Conservation (phyloP, 2,888 invertebrate species). For the Dasysyrphus tricinctus region DNA sequence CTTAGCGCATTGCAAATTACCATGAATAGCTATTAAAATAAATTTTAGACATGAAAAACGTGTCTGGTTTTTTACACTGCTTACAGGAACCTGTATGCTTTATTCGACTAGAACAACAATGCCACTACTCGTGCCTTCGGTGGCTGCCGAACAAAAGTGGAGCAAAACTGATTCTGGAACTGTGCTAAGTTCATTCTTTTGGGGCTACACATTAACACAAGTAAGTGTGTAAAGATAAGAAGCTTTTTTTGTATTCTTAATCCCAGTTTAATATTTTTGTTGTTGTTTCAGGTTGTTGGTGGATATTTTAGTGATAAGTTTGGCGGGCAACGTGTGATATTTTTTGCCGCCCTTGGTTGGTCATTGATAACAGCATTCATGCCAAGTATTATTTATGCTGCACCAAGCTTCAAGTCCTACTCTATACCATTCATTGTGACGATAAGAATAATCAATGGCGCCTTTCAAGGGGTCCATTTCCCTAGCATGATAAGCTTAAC, state of each 20-base stretch:
- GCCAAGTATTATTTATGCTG: slow-evolving; percentile 84
- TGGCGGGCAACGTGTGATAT: slow-evolving; percentile 87
- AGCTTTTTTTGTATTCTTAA: no score
- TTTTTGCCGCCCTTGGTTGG: slow-evolving; percentile 86
- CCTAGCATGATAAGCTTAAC: slow-evolving; percentile 89
- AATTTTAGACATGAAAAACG: slow-evolving; percentile 84
- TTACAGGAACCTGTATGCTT: slow-evolving; percentile 87
- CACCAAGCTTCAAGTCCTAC: slow-evolving; percentile 80
- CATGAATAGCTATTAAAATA: not conserved
- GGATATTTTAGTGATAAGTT: slow-evolving; percentile 86
- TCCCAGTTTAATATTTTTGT: not conserved
- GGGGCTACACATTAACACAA: slow-evolving; percentile 89
- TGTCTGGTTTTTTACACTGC: slow-evolving; percentile 86
- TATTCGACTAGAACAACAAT: slow-evolving; percentile 88
- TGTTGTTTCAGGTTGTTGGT: slow-evolving; percentile 82
- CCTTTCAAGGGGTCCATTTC: slow-evolving; percentile 88
- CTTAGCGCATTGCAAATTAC: not conserved
- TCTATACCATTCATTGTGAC: slow-evolving; percentile 86
- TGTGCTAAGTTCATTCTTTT: slow-evolving; percentile 89
- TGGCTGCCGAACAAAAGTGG: slow-evolving; percentile 87
- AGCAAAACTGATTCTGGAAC: slow-evolving; percentile 88
- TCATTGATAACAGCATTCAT: slow-evolving; percentile 85
- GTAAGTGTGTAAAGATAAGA: slow-evolving; percentile 76
- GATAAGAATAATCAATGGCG: slow-evolving; percentile 86
- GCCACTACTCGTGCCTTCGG: slow-evolving; percentile 87